Percentiles rank a stretch among this genome's conserved stretches.
Evolutionary conservation across 2,888 invertebrate species (phyloP).

Genomic region (Tiliacea aurago): DNA sequence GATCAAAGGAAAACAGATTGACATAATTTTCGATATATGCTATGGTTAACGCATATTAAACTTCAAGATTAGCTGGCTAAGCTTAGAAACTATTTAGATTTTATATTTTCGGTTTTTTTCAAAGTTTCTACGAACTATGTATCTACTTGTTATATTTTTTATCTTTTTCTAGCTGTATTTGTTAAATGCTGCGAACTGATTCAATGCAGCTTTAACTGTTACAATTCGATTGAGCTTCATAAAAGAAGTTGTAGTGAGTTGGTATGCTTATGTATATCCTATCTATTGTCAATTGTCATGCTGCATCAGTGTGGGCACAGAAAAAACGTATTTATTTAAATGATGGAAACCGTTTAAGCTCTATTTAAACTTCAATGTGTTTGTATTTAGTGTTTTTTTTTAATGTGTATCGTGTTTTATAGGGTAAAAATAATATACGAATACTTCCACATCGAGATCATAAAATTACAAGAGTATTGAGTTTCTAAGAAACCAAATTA

Average conservation of each 20-base stretch:
- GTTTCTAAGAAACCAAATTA: background rate
- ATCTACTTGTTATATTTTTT: too few species aligned
- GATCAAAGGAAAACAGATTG: slow-evolving; percentile 66
- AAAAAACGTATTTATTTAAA: slow-evolving; percentile 30
- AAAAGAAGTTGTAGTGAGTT: slow-evolving; percentile 1
- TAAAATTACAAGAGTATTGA: background rate
- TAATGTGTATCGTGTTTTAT: background rate
- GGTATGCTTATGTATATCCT: background rate
- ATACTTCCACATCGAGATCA: too few species aligned
- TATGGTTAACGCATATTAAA: slow-evolving; percentile 55
- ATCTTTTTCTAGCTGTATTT: background rate
- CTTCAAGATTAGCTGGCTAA: slow-evolving; percentile 49
- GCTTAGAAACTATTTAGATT: slow-evolving; percentile 52
- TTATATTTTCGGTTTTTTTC: background rate
- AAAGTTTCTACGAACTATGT: too few species aligned
- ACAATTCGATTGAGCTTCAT: slow-evolving; percentile 11
- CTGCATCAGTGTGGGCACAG: slow-evolving; percentile 7
- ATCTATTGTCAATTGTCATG: slow-evolving; percentile 19
- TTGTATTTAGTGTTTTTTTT: background rate
- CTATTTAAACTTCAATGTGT: slow-evolving; percentile 2
- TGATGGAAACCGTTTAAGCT: slow-evolving; percentile 18
- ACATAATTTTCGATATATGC: slow-evolving; percentile 64
- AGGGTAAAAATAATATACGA: too few species aligned
- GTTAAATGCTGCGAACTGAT: slow-evolving; percentile 10
- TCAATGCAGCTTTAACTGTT: slow-evolving; percentile 5